Percentiles rank a stretch among this genome's conserved stretches.
phyloP scores from a whole-genome alignment of 92 coral and sea anemone species.

The Parazoanthus darwini region DNA sequence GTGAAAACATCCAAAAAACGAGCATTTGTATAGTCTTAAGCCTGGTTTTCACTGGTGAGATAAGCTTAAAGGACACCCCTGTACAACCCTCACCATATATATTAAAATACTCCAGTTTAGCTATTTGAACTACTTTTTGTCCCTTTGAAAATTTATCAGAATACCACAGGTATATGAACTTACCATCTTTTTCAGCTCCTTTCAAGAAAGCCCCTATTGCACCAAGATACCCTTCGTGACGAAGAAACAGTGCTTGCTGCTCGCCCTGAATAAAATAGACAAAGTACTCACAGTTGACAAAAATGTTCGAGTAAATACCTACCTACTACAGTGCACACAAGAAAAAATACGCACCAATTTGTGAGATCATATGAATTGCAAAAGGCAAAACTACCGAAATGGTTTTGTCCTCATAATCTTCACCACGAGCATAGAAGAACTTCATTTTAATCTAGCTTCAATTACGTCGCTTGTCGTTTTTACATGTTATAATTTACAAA shows the following conservation, averaged over 20 bases:
- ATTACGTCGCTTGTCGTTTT: no score
- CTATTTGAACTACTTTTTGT: neutral
- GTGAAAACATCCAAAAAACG: no score
- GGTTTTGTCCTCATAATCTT: no score
- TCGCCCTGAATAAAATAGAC: conserved; percentile 64
- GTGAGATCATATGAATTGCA: neutral
- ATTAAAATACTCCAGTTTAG: neutral
- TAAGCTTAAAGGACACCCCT: no score
- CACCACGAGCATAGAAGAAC: no score
- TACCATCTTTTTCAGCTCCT: conserved; percentile 94
- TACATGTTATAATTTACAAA: no score
- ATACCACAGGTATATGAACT: neutral
- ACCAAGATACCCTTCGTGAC: conserved; percentile 98
- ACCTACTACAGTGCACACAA: neutral
- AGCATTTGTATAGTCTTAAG: no score
- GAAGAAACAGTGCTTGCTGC: conserved; percentile 86
- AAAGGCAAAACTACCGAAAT: no score
- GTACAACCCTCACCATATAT: no score
- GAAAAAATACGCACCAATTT: neutral
- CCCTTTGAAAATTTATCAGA: no score
- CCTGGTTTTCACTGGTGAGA: no score
- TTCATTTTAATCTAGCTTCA: no score
- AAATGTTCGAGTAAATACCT: neutral
- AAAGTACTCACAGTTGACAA: neutral
- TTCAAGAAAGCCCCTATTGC: conserved; percentile 97